A percentile compares a stretch with the other conserved stretches of the same genome.
Conservation (phyloP, 2,113 vertebrate genomes). For the Chaenogobius annularis region DNA sequence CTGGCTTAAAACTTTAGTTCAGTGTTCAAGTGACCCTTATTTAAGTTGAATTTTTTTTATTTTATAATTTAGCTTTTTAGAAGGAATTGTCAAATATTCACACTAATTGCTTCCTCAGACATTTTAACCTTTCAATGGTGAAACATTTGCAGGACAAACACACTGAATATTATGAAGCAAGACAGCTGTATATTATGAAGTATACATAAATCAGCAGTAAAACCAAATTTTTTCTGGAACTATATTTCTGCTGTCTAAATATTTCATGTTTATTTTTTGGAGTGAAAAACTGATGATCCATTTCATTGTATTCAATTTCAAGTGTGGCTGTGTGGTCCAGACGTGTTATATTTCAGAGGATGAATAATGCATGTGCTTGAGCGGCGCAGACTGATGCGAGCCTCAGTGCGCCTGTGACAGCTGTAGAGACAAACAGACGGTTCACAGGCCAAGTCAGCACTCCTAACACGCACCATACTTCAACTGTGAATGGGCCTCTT, state of each 20-base stretch:
- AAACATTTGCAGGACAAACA: too few relatives aligned
- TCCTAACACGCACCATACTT: constrained; percentile 17
- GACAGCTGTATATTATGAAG: too few relatives aligned
- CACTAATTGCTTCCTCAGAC: background rate
- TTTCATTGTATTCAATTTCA: constrained; percentile 10
- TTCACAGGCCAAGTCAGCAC: constrained; percentile 8
- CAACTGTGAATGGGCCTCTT: constrained; percentile 58
- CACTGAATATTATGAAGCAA: too few relatives aligned
- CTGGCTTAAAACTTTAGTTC: background rate
- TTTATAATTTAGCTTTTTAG: background rate
- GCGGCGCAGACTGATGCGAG: constrained; percentile 8
- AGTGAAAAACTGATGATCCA: background rate
- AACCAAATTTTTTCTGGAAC: too few relatives aligned
- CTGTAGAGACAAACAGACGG: constrained; percentile 33
- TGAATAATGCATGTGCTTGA: constrained; percentile 19
- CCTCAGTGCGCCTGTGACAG: constrained; percentile 36
- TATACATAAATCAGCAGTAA: too few relatives aligned
- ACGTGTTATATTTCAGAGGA: constrained; percentile 15
- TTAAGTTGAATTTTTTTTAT: too few relatives aligned
- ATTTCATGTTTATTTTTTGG: constrained; percentile 5
- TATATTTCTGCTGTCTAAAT: background rate
- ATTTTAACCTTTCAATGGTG: background rate
- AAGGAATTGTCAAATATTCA: background rate
- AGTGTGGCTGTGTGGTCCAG: background rate
- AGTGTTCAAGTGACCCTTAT: background rate